These are phyloP conservation scores for Valencia hispanica DNA, from an alignment of 2,797 vertebrate genomes.

Conservation along the genomic window DNA sequence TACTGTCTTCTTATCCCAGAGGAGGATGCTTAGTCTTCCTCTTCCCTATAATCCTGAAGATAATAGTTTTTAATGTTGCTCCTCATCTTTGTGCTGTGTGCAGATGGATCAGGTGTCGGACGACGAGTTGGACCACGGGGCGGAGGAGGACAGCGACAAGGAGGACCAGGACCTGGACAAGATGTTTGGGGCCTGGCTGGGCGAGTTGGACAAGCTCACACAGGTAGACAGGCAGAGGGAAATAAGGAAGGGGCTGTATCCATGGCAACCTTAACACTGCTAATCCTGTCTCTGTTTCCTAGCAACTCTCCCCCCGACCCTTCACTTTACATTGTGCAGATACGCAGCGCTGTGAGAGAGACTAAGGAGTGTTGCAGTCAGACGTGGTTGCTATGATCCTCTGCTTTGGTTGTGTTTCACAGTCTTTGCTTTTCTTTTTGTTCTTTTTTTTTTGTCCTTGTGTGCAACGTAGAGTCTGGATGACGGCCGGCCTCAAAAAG, in stretches of 20 bases:
- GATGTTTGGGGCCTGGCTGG: conserved; percentile 99
- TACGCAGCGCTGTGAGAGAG: neutral
- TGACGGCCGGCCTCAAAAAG: conserved; percentile 88
- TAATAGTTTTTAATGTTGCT: neutral
- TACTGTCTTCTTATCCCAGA: neutral
- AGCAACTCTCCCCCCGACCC: conserved; percentile 62
- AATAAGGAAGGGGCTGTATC: conserved; percentile 51
- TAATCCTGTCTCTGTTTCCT: conserved; percentile 75
- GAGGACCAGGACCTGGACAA: conserved; percentile 98
- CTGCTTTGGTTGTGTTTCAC: conserved; percentile 25
- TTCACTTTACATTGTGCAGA: conserved; percentile 22
- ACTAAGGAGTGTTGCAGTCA: conserved; percentile 22
- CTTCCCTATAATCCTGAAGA: neutral
- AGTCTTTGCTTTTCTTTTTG: conserved; percentile 9
- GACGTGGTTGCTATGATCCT: conserved; percentile 31
- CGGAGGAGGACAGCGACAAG: conserved; percentile 95
- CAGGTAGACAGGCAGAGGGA: conserved; percentile 60
- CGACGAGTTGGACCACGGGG: conserved; percentile 95
- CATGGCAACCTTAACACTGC: conserved; percentile 74
- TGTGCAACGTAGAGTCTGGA: conserved; percentile 88
- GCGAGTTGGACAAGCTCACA: conserved; percentile 96
- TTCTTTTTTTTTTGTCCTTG: neutral
- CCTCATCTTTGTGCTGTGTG: neutral
- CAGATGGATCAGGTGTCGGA: conserved; percentile 99
- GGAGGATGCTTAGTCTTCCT: conserved; percentile 11